Conservation (phyloP, 2,113 vertebrate species). For the Ptilorrhoa leucosticta region DNA sequence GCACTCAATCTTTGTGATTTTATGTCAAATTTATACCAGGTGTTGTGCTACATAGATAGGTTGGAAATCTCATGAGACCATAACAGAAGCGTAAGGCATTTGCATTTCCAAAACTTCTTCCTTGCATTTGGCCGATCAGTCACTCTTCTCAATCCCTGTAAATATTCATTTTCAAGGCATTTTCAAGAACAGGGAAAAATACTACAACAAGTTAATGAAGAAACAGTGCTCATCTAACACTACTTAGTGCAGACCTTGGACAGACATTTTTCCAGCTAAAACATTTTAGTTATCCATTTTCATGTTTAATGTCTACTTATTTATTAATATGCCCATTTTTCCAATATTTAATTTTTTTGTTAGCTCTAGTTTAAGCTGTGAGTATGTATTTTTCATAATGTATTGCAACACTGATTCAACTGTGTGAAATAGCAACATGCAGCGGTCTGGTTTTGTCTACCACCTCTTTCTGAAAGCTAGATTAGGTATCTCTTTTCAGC, state of each 20-base stretch:
- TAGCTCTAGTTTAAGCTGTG: background rate
- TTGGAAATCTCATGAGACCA: background rate
- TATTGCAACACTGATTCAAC: background rate
- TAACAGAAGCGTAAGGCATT: background rate
- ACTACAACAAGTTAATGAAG: background rate
- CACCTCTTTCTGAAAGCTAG: background rate
- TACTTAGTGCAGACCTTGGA: background rate
- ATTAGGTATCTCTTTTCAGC: background rate
- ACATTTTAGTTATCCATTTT: background rate
- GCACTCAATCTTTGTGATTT: background rate
- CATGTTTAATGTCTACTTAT: background rate
- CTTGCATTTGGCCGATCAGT: background rate
- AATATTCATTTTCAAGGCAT: background rate
- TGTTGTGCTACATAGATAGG: background rate
- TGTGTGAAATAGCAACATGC: background rate
- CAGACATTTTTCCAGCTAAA: background rate
- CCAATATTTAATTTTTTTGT: background rate
- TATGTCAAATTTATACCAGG: background rate
- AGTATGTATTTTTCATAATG: background rate
- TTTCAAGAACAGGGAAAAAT: background rate
- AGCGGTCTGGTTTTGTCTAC: background rate
- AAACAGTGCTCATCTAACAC: background rate
- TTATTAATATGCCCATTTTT: background rate
- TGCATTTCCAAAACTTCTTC: background rate
- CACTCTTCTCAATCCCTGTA: background rate